A percentile compares a stretch with the other conserved stretches of the same genome.
phyloP scores from a whole-genome alignment of 2,113 vertebrate genomes.

The Mastomys natalensis region DNA sequence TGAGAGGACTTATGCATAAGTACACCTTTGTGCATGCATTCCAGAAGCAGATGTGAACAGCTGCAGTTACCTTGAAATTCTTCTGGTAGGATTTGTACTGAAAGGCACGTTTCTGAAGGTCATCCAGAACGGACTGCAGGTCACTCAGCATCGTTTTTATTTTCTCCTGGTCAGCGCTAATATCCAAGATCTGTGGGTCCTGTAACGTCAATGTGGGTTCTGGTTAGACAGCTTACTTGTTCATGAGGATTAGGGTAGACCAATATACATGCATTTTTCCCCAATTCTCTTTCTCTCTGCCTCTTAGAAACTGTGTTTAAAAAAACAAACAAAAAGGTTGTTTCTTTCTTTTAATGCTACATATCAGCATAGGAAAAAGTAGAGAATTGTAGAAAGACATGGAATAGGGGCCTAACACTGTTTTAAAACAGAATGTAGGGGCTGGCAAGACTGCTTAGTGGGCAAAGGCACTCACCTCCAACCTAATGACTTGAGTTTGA shows the following conservation, averaged over 20 bases:
- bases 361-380: not conserved
- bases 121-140: constrained; percentile 88
- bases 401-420: not conserved
- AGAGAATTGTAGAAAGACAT: constrained; percentile 24
- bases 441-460: not conserved
- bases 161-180: constrained; percentile 85
- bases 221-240: constrained; percentile 47
- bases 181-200: constrained; percentile 91
- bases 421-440: constrained; percentile 26
- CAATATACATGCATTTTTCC: not conserved
- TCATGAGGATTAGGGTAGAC: not conserved
- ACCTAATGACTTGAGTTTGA: not conserved
- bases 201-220: constrained; percentile 77
- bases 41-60: not conserved
- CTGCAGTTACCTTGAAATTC: constrained; percentile 90
- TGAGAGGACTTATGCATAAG: not conserved
- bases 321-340: not conserved
- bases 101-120: constrained; percentile 90
- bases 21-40: not conserved
- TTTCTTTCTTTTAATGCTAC: constrained; percentile 1
- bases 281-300: constrained; percentile 14
- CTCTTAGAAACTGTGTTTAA: not conserved
- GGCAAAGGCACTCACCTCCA: not conserved
- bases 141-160: constrained; percentile 86
- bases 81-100: constrained; percentile 91